Evolutionary conservation across 2,888 invertebrate genomes (phyloP), one percentile per base, ranked within the genome.

Genomic region (Criorhina ranunculi): DNA sequence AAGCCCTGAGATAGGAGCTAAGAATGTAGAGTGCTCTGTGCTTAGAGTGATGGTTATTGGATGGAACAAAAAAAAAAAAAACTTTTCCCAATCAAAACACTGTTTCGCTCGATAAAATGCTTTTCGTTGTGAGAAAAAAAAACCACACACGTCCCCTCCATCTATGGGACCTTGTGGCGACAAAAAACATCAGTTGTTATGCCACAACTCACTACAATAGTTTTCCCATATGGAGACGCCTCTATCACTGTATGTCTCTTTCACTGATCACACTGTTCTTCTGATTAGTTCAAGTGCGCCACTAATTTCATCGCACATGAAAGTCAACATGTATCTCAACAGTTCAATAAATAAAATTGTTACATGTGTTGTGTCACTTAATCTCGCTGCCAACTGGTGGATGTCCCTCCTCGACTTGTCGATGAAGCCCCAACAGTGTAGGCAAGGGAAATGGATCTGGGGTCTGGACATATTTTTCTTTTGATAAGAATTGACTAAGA

Each of bases 301-400:
- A 79, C 83, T 73, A 73, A 83, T 83, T 79, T 69, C 79, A 51
- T 69, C 83, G 79, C 83, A 67, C 83, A 83, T 83, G 60, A 49
- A 69, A 72, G 78, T 78, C 82, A 60, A 73, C 73, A 62, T 73
- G 24, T 24, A 55, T 83, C 73, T 83, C 83, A 83, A 79, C 83
- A 83, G 55, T 72, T 83, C 83, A 83, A 83, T 83, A 83, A 79
- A 83, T 83, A 83, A 83, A 83, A 79, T 69, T 73, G 83, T 62
- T 83, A 79, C 83, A 83, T 83, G 79, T 83, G 83, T 83, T 83
- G 73, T 79, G 83, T 83, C 83, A 83, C 83, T 83, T 83, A 79
- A 83, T 83, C 73, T 79, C 67, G 42, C 55, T 62, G 24, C 73
- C 79, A 79, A 79, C 67, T 75, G 73, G 24, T 3, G 64, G 51